Base-by-base conservation (phyloP, 2,888 invertebrate genomes). In the Temnothorax ravouxi region DNA sequence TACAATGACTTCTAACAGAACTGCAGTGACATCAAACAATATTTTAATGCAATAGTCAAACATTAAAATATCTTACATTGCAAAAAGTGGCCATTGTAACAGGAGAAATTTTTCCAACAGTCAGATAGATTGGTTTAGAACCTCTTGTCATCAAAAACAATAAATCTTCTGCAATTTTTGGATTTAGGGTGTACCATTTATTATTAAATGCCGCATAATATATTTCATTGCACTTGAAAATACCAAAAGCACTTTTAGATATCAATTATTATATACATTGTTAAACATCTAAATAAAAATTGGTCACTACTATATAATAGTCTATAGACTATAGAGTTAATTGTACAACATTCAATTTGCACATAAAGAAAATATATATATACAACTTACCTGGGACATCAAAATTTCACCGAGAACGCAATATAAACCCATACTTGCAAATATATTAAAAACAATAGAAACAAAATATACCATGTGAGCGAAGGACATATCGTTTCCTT, bases 71-170 rank as follows among this genome's bases (percentile, higher is more conserved):
- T 83, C 81, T 86, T 84, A 90, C 88, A 21, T 71, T 82, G 29
- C 84, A 87, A 64, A 88, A 86, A 3, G 83, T 88, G 13, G 56
- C 50, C 71, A 88, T 69, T 15, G 82, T 84, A 21, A 90, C 34
- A 21, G 88, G 86, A 79, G 79, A 71, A 11, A 87, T 61, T 81
- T 88, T 88, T 44, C 88, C 88, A 4, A 85, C 88, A 0, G 88
- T 89, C 38, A 89, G 44, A 9, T 72, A 69, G 2, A 88, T 52
- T 4, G 88, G 87, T 25, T 52, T 75, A 41, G 41, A 21, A 1
- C 56, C 62, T 52, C 75, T 87, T 34, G 74, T 34, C 69, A 86
- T 76, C 9, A 89, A 59, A 0, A 72, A 38, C 13, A 90, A 77
- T 8, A 90, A 75, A 15, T 59, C 11, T 54, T 56, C 61, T 4